Percentiles rank a stretch among this genome's conserved stretches.
Evolutionary conservation across 2,797 vertebrate species (phyloP).

Genomic region (Ambastaia sidthimunki): DNA sequence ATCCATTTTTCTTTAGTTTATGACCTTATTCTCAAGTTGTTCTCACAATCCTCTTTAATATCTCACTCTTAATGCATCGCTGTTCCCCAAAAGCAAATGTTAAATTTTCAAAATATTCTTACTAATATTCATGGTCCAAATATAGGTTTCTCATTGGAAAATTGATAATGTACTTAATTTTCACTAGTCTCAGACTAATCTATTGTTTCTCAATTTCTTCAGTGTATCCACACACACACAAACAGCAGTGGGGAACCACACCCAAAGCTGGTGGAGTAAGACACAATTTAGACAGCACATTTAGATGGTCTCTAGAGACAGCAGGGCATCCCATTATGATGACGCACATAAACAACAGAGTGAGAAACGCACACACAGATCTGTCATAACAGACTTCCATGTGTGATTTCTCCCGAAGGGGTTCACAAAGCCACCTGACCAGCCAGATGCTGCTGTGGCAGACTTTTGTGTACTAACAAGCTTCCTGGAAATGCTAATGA

Average conservation of each 20-base stretch:
- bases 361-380: not conserved
- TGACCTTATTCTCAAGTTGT: conserved; percentile 10
- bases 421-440: conserved; percentile 38
- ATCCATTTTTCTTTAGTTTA: not conserved
- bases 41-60: conserved; percentile 13
- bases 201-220: conserved; percentile 10
- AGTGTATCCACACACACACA: not conserved
- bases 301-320: conserved; percentile 21
- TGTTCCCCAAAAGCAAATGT: too few relatives aligned
- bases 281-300: conserved; percentile 18
- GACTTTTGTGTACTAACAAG: conserved; percentile 31
- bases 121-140: not conserved
- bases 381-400: conserved; percentile 8
- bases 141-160: not conserved
- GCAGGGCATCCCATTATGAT: conserved; percentile 36
- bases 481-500: conserved; percentile 39
- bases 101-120: not conserved
- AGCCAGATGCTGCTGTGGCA: conserved; percentile 34
- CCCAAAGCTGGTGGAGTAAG: not conserved
- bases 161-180: not conserved
- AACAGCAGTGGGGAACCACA: conserved; percentile 14
- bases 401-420: conserved; percentile 27
- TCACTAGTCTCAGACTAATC: not conserved
- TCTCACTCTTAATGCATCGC: not conserved
- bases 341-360: conserved; percentile 2